Base-by-base conservation (phyloP, 2,797 vertebrate species). In the Sebastes flavidus region DNA sequence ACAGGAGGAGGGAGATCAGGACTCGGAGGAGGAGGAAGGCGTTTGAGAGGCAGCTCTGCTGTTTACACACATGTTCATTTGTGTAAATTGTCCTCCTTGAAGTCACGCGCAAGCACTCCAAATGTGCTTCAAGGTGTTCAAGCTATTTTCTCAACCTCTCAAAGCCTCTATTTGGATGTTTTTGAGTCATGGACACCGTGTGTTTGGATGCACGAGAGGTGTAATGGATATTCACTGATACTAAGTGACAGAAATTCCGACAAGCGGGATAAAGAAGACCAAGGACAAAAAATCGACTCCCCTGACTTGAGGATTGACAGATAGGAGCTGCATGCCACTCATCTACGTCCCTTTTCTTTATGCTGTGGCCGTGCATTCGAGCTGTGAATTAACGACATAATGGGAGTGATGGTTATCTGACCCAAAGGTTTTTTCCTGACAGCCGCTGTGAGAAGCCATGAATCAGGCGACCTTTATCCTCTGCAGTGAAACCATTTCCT, bases 391-490 rank as follows among this genome's bases (percentile, higher is more conserved):
- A 88, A 88, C 46, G n/a, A 68, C 69, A 74, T 85, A 77, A 87
- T 77, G 67, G 75, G 68, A 86, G 46, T 36, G 86, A 87, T 85
- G 61, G 81, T 81, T 86, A 86, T 90, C 84, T 81, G 78, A 91
- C 75, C 78, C 82, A 66, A 49, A 66, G 87, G 72, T 82, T 88
- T 49, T 46, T 84, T 70, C 65, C 77, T 84, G 84, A 88, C 85
- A 84, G 66, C 58, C 60, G 9, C 68, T 34, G 75, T 59, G 61
- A 70, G 77, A 60, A 72, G 36, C 83, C 71, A 86, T 91, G 80
- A 91, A 86, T 91, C 85, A 82, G 54, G 38, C 81, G 77, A 88
- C 90, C 85, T 87, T 87, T 85, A 54, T 87, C 74, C 25, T 87
- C 73, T 61, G 69, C 83, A 62, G 67, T 63, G 81, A 80, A 82